These are phyloP conservation scores for Bombylius major DNA, from an alignment of 2,888 invertebrate genomes.

Conservation along the genomic window DNA sequence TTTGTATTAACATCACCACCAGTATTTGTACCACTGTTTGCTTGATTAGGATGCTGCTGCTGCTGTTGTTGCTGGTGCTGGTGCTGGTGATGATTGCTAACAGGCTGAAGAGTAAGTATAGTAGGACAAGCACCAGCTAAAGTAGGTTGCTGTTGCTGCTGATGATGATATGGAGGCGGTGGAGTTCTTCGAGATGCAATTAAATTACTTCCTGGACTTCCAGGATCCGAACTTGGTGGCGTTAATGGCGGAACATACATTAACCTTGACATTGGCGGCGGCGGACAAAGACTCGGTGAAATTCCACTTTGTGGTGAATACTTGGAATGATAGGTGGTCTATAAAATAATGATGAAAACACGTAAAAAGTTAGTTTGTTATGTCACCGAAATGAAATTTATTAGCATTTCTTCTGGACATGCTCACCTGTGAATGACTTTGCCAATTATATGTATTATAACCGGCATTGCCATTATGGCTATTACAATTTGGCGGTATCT, in stretches of 20 bases:
- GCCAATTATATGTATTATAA: constrained; percentile 32
- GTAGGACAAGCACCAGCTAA: constrained; percentile 27
- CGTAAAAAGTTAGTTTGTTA: constrained; percentile 12
- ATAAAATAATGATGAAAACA: neutral
- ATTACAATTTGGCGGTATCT: constrained; percentile 15
- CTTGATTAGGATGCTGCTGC: constrained; percentile 3
- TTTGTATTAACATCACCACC: neutral
- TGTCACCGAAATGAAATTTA: no score
- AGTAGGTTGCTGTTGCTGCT: constrained; percentile 27
- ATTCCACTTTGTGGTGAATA: constrained; percentile 3
- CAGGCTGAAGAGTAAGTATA: constrained; percentile 21
- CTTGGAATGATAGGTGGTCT: constrained; percentile 13
- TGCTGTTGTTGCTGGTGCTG: constrained; percentile 7
- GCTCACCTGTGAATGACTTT: constrained; percentile 32
- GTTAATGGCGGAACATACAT: constrained; percentile 77
- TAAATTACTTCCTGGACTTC: constrained; percentile 62
- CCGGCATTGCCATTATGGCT: constrained; percentile 17
- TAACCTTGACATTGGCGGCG: constrained; percentile 45
- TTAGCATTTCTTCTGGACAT: constrained; percentile 6
- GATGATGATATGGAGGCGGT: constrained; percentile 56
- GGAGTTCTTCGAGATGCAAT: constrained; percentile 57
- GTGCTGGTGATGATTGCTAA: constrained; percentile 2
- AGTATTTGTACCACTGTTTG: neutral
- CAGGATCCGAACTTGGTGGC: constrained; percentile 79
- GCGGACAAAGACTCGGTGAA: constrained; percentile 12